Evolutionary conservation across 2,113 vertebrate genomes (phyloP).

Genomic region (Cyprinodon brontotheroides): DNA sequence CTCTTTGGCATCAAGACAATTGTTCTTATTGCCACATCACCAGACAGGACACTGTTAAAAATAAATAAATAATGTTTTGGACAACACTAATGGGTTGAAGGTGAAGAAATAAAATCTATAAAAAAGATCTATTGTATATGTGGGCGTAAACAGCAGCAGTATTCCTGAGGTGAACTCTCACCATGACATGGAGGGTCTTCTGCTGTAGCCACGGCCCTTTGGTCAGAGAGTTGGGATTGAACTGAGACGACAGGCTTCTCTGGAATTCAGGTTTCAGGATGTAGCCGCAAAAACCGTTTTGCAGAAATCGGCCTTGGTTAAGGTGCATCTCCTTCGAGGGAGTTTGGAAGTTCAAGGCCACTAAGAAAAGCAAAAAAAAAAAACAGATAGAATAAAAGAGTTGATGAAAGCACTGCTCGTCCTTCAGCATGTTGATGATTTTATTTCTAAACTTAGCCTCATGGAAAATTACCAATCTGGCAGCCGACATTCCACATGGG

Average conservation of each 20-base stretch:
- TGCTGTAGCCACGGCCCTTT: slow-evolving; percentile 82
- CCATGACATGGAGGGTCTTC: slow-evolving; percentile 87
- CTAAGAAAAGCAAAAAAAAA: slow-evolving; percentile 65
- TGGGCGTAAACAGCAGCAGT: not conserved
- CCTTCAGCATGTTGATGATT: not conserved
- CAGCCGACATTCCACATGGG: slow-evolving; percentile 94
- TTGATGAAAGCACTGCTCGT: not conserved
- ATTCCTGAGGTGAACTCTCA: slow-evolving; percentile 52
- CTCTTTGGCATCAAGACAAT: too few species aligned
- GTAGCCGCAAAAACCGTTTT: slow-evolving; percentile 89
- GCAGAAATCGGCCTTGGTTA: slow-evolving; percentile 90
- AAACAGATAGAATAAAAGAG: not conserved
- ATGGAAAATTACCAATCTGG: slow-evolving; percentile 86
- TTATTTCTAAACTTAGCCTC: not conserved
- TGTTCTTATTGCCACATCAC: too few species aligned
- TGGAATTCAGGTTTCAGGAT: slow-evolving; percentile 91
- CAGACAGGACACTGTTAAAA: too few species aligned
- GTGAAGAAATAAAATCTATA: too few species aligned
- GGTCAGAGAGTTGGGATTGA: slow-evolving; percentile 81
- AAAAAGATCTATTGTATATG: not conserved
- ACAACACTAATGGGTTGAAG: too few species aligned
- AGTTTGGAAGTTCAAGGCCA: slow-evolving; percentile 97
- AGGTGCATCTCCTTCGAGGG: slow-evolving; percentile 89
- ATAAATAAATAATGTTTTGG: too few species aligned
- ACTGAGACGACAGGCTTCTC: slow-evolving; percentile 82